These are phyloP conservation scores for Galerucella nymphaeae DNA, from an alignment of 2,888 invertebrate genomes.

Conservation along the genomic window DNA sequence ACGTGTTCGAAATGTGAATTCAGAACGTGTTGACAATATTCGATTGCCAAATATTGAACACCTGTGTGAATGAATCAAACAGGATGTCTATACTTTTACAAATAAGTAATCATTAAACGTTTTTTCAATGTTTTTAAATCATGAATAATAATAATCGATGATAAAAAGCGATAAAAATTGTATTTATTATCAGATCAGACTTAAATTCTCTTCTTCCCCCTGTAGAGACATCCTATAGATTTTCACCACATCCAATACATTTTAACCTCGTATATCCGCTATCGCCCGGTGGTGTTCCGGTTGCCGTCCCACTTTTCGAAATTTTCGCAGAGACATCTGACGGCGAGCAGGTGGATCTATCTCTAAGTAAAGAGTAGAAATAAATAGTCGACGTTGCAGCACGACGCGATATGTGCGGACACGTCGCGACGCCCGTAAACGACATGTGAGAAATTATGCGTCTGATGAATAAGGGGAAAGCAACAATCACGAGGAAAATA, in stretches of 20 bases:
- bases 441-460: conserved; percentile 16
- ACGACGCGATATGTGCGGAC: conserved; percentile 22
- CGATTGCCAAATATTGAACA: conserved; percentile 13
- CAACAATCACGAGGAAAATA: neutral
- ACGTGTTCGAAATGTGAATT: conserved; percentile 4
- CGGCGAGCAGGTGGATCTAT: conserved; percentile 19
- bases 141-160: no score
- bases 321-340: conserved; percentile 34
- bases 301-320: conserved; percentile 9
- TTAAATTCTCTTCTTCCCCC: no score
- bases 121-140: no score
- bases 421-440: conserved; percentile 3
- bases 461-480: conserved; percentile 7
- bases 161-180: no score
- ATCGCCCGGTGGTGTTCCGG: neutral
- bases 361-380: conserved; percentile 13
- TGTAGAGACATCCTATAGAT: no score
- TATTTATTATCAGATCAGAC: no score
- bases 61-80: conserved; percentile 9
- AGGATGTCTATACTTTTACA: conserved; percentile 18
- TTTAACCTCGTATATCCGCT: neutral
- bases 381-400: conserved; percentile 32
- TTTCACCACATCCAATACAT: neutral
- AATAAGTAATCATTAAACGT: no score
- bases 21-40: neutral